Percentiles rank a stretch among this genome's conserved stretches.
Conservation (phyloP, 2,113 vertebrate species). For the Anhinga rufa region DNA sequence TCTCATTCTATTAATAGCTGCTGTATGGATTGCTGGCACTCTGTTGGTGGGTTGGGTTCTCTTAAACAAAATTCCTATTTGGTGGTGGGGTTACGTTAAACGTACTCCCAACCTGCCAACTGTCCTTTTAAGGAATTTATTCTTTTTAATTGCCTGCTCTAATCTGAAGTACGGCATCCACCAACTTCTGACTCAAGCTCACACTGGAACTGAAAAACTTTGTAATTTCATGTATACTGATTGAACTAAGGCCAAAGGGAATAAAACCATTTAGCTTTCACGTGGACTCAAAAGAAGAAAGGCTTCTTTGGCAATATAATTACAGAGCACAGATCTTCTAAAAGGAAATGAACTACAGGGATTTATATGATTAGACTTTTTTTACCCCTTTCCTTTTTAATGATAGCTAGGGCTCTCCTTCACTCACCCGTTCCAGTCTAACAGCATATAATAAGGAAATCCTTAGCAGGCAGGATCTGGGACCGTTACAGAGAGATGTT, state of each 20-base stretch:
- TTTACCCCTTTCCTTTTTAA: not conserved
- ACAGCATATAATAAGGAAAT: not conserved
- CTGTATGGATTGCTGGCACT: not conserved
- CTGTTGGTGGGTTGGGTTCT: not conserved
- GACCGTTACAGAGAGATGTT: not conserved
- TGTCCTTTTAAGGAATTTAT: not conserved
- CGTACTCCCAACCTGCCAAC: not conserved
- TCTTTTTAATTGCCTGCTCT: not conserved
- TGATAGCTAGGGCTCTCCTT: not conserved
- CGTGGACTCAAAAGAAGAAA: slow-evolving; percentile 20
- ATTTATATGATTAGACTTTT: slow-evolving; percentile 16
- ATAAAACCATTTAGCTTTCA: slow-evolving; percentile 26
- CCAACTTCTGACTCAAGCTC: not conserved
- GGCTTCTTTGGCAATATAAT: slow-evolving; percentile 28
- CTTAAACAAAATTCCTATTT: not conserved
- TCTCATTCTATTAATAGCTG: not conserved
- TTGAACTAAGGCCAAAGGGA: slow-evolving; percentile 30
- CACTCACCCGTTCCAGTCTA: not conserved
- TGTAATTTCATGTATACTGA: not conserved
- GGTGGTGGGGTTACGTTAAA: not conserved
- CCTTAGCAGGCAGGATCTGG: not conserved
- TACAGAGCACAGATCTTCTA: slow-evolving; percentile 27
- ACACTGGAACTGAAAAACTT: not conserved
- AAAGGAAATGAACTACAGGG: slow-evolving; percentile 37
- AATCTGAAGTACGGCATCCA: not conserved